Evolutionary conservation across 2,797 vertebrate genomes (phyloP), one percentile per base, ranked within the genome.

Genomic region (Setipinna tenuifilis): DNA sequence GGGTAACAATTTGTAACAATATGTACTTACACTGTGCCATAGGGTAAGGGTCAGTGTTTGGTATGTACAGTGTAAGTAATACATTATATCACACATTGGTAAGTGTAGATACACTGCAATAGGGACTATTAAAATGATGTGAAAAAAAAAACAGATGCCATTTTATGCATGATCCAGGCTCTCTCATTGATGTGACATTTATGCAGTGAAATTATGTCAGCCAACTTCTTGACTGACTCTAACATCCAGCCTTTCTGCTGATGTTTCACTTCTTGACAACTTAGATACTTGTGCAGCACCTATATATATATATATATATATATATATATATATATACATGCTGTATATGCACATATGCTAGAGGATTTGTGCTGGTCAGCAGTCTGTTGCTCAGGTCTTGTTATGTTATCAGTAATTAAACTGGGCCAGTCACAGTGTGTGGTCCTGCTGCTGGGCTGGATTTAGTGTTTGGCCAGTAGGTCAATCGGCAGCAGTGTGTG

Each of bases 401-500:
- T 41, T 41, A 78, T 78, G 71, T 44, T 78, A 78, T 78, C 35
- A 17, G 68, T 75, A 75, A 78, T 78, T 41, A 41, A 78, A 41
- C 31, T 78, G 17, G 31, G 35, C 31, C 71, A 78, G 35, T 9
- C 71, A 10, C 71, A 44, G 71, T 78, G 71, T 78, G 71, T 41
- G 71, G 71, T 78, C 71, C 31, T 78, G 35, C 71, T 78, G 35
- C 16, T 41, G 16, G 35, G 16, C n/a, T 41, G 71, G 12, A 23
- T 31, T 68, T 16, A 17, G 31, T 2, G 1, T 83, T 54, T 75
- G 75, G 75, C 57, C 61, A 84, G 84, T 62, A 61, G 82, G 23
- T 82, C 81, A 86, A 83, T 83, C 23, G n/a, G 83, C 48, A 61
- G 41, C 19, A 35, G 35, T 84, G 83, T 75, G 23, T 83, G 50